Conservation (phyloP, 2,888 invertebrate genomes). For the Cantharis nigra region DNA sequence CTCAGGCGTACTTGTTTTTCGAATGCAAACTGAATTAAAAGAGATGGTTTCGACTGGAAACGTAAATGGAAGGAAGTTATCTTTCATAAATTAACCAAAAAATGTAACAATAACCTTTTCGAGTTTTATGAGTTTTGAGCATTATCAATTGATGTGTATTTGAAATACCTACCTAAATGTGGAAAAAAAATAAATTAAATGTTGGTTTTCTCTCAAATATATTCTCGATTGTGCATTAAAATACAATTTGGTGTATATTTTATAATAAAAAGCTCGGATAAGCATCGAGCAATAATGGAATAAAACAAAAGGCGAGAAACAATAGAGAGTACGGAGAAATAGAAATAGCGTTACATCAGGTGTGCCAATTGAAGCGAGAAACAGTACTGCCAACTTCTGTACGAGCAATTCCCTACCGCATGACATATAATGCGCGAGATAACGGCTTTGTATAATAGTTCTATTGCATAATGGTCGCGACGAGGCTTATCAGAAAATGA, state of each 20-base stretch:
- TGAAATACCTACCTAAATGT: not conserved
- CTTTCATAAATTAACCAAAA: not conserved
- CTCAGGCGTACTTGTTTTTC: no score
- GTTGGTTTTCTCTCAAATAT: not conserved
- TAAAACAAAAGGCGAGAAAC: conserved; percentile 19
- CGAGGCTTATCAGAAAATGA: conserved; percentile 72
- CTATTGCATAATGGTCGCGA: conserved; percentile 58
- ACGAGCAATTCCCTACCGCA: conserved; percentile 54
- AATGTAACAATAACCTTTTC: not conserved
- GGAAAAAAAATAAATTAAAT: not conserved
- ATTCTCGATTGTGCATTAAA: not conserved
- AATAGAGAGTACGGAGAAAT: conserved; percentile 17
- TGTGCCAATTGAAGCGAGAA: conserved; percentile 45
- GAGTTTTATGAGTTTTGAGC: not conserved
- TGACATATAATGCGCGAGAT: conserved; percentile 57
- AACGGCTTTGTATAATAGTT: conserved; percentile 58
- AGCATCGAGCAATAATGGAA: conserved; percentile 14
- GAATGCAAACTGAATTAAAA: not conserved
- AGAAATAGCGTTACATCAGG: conserved; percentile 30
- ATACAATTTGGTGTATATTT: not conserved
- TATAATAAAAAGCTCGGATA: not conserved
- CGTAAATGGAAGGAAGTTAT: not conserved
- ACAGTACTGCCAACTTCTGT: conserved; percentile 44
- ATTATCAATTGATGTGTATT: not conserved
- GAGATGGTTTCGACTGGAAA: not conserved